Base-by-base conservation (phyloP, 2,888 invertebrate genomes). In the Hemistola chrysoprasaria region DNA sequence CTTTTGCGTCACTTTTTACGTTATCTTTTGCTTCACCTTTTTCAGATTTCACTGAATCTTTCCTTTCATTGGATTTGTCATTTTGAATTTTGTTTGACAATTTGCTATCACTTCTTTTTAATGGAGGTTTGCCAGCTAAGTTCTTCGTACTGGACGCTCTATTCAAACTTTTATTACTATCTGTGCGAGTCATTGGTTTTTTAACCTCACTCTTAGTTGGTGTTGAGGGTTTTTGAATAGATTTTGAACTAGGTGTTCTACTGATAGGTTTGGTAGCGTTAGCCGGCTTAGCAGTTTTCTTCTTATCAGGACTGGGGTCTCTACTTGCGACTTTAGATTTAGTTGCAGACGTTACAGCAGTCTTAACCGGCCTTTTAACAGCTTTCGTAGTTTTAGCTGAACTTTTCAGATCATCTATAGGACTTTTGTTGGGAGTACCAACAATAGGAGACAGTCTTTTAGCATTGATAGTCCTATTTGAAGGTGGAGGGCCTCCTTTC, bases 391-490 rank as follows among this genome's bases (percentile, higher is more conserved):
- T 68, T 62, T 72, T 80, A 5, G 80, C 74, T 23, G 83, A 60
- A 28, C 81, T 71, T 53, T 86, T 87, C 3, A 60, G 54, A 36
- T 82, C 79, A 47, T 83, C 86, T 21, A 63, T 56, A n/a, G 87
- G 88, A 59, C 82, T 89, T 69, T 89, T 90, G 41, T 75, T 90
- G 20, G 90, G 90, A 5, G 90, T 90, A 1, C 89, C 87, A 24
- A 87, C 88, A 16, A 90, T 90, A 2, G 90, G 90, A 6, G 90
- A 90, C 1, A 90, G 62, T 30, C 90, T 68, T 71, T 90, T 90
- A 6, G 88, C 59, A 40, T 84, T 89, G 1, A 89, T 80, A 8
- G 73, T 54, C 56, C 71, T 85, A 28, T 89, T 87, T 0, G 86
- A 78, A 24, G 90, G 89, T 0, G 90, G 90, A 8, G 90, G 90